phyloP scores from a whole-genome alignment of 2,113 vertebrate species.

The Labeo rohita region DNA sequence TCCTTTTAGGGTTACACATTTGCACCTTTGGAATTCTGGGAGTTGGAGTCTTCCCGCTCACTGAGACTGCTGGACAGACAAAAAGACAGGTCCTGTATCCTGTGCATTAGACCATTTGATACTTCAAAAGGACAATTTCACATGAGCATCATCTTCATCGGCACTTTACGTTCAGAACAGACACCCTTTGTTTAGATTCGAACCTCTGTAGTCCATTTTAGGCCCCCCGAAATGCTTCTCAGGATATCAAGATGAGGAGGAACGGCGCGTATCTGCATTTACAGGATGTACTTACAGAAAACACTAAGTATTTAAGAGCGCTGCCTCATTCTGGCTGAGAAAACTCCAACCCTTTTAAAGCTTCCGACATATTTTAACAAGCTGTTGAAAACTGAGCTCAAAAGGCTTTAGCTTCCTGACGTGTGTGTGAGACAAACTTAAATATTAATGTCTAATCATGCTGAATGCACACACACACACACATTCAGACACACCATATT shows the following conservation, averaged over 20 bases:
- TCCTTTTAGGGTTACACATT: conserved; percentile 42
- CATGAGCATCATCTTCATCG: conserved; percentile 48
- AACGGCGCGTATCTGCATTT: conserved; percentile 51
- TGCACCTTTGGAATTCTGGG: conserved; percentile 74
- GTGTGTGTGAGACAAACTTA: conserved; percentile 28
- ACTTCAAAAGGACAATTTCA: conserved; percentile 42
- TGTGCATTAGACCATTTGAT: conserved; percentile 36
- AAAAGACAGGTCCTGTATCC: background rate
- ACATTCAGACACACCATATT: conserved; percentile 28
- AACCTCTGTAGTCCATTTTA: conserved; percentile 42
- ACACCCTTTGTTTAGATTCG: conserved; percentile 24
- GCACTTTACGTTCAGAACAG: conserved; percentile 59
- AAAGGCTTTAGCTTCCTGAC: conserved; percentile 51
- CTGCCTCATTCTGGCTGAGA: conserved; percentile 36
- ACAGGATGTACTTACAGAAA: conserved; percentile 61
- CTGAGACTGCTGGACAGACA: conserved; percentile 73
- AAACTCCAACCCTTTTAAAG: conserved; percentile 38
- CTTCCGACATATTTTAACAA: conserved; percentile 55
- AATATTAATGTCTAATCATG: conserved; percentile 57
- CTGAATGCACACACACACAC: conserved; percentile 25
- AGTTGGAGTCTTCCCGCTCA: conserved; percentile 76
- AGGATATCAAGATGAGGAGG: conserved; percentile 61
- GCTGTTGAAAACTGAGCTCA: conserved; percentile 47
- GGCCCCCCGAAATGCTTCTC: conserved; percentile 55
- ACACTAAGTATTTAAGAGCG: conserved; percentile 65